phyloP scores from a whole-genome alignment of 2,113 vertebrate genomes.

The Hippocampus guttulatus region DNA sequence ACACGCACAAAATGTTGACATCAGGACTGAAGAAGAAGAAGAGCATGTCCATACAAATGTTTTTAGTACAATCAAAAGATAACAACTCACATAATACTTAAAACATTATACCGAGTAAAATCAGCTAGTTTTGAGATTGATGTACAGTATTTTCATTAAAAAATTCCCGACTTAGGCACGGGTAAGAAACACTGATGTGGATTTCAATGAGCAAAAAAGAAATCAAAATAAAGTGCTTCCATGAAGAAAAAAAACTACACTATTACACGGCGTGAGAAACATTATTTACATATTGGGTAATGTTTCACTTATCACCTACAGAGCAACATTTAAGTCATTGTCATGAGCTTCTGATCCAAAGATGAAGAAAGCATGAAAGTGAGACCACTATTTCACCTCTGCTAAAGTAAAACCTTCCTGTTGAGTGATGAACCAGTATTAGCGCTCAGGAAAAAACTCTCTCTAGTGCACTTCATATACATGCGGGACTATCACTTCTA shows the following conservation, averaged over 20 bases:
- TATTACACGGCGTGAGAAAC: conserved; percentile 74
- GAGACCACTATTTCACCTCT: conserved; percentile 1
- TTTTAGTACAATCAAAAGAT: conserved; percentile 61
- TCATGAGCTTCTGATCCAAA: conserved; percentile 55
- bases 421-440: conserved; percentile 32
- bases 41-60: conserved; percentile 34
- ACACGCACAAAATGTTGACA: conserved; percentile 39
- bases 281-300: conserved; percentile 72
- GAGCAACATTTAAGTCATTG: conserved; percentile 41
- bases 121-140: conserved; percentile 34
- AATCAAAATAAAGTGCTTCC: conserved; percentile 94
- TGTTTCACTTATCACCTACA: conserved; percentile 25
- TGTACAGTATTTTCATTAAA: conserved; percentile 26
- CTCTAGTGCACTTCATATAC: conserved; percentile 43
- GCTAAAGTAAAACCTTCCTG: conserved; percentile 22
- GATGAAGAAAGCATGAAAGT: conserved; percentile 13
- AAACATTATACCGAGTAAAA: conserved; percentile 30
- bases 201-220: conserved; percentile 62
- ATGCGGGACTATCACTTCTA: conserved; percentile 26
- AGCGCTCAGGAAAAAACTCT: conserved; percentile 52
- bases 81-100: conserved; percentile 52
- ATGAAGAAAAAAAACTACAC: conserved; percentile 70
- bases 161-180: conserved; percentile 8
- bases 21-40: conserved; percentile 37
- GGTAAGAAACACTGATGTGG: conserved; percentile 71